Conservation (phyloP, 1,140 invertebrate genomes). For the Procambarus clarkii region DNA sequence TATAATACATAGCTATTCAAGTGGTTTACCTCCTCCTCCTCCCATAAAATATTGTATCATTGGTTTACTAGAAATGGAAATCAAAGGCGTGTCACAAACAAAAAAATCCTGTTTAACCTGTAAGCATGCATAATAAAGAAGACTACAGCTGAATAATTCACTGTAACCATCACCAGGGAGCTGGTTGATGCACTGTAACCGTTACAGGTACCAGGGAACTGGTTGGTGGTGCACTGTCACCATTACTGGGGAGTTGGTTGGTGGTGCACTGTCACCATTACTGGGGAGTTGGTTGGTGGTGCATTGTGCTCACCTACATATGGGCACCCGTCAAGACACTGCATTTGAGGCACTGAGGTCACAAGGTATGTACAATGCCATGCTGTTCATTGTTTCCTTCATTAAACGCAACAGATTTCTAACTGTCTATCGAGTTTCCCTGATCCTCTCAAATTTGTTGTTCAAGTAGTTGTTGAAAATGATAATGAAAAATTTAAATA, state of each 20-base stretch:
- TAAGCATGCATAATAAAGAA: constrained; percentile 14
- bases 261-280: constrained; percentile 6
- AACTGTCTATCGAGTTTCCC: constrained; percentile 11
- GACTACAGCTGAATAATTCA: neutral
- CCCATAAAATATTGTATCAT: constrained; percentile 16
- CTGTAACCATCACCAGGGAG: constrained; percentile 25
- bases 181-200: neutral
- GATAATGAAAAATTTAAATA: neutral
- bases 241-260: neutral
- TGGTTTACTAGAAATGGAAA: constrained; percentile 29
- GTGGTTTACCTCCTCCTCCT: constrained; percentile 23
- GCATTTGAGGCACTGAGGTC: constrained; percentile 52
- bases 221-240: too few species aligned
- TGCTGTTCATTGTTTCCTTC: constrained; percentile 12
- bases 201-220: too few species aligned
- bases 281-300: constrained; percentile 18
- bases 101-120: constrained; percentile 1
- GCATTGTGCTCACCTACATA: constrained; percentile 4
- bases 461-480: neutral
- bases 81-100: constrained; percentile 17
- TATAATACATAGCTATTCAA: constrained; percentile 51
- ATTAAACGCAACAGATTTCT: constrained; percentile 17
- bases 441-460: constrained; percentile 18
- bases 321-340: constrained; percentile 42
- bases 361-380: constrained; percentile 45